Evolutionary conservation across 2,113 vertebrate genomes (phyloP), one percentile per base, ranked within the genome.

Genomic region (Anas platyrhynchos): DNA sequence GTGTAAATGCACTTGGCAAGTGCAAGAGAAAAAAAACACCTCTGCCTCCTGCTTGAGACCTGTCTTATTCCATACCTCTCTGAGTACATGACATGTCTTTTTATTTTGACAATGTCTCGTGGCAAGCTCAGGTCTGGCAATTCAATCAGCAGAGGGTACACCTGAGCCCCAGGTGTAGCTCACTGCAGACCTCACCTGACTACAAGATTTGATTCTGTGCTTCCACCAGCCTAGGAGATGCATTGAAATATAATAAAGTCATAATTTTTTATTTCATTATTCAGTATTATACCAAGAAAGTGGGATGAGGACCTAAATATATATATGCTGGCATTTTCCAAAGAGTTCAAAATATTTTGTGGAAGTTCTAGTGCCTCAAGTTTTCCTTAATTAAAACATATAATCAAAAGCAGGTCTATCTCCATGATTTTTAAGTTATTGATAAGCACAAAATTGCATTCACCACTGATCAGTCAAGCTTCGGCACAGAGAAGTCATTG

Each of bases 1-100:
- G 81, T 86, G 80, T 90, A 93, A 95, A 94, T 95, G 75, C 83
- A 85, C 34, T 95, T 83, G 91, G 77, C 83, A 95, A 94, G 65
- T 1, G 2, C 7, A 38, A 50, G 23, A 81, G 7, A 11, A 73
- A 94, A 94, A 93, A 88, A 73, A 5, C 27, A 93, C 41, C 50
- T 93, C 3, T 0, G 43, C 36, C 66, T 82, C 62, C 55, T 91
- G 26, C 74, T 88, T 87, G 29, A 93, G 68, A 81, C 43, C 31
- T 79, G 44, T 31, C 26, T 85, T 63, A 41, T 48, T 80, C 78
- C 68, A 21, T 62, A 77, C 32, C 48, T 84, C 68, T 74, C n/a
- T 1, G 1, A 74, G 20, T 38, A 86, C 48, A 68, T 75, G 43
- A 68, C 20, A 20, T 16, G 38, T 29, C n/a, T 89, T 22, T 58